Percentiles rank a stretch among this genome's conserved stretches.
These are phyloP conservation scores for Bellardia bayeri DNA, from an alignment of 2,888 invertebrate genomes.

Conservation along the genomic window DNA sequence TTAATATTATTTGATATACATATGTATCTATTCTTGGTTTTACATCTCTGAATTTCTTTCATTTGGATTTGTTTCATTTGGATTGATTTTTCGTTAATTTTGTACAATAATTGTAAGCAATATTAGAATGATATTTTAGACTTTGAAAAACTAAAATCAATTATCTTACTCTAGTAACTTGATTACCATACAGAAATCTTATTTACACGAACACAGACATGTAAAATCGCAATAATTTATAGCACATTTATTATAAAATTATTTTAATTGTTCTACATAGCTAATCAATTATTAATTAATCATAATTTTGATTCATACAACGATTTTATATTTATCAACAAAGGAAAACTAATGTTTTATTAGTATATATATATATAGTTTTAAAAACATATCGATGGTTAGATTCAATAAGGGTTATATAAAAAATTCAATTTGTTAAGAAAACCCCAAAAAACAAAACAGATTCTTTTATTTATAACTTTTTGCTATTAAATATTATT, in stretches of 20 bases:
- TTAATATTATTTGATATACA: not conserved
- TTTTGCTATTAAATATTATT: too few relatives aligned
- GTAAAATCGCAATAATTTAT: conserved; percentile 12
- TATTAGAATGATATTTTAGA: conserved; percentile 43
- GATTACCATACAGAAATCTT: not conserved
- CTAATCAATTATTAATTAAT: conserved; percentile 18
- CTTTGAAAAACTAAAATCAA: not conserved
- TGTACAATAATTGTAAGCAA: conserved; percentile 42
- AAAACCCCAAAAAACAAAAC: too few relatives aligned
- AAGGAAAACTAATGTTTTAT: conserved; percentile 16
- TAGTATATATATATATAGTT: conserved; percentile 24
- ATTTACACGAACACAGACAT: not conserved
- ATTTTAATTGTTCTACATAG: conserved; percentile 17
- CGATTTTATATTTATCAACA: conserved; percentile 46
- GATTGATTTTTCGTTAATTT: conserved; percentile 16
- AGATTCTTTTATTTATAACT: too few relatives aligned
- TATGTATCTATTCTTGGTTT: not conserved
- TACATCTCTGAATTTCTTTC: not conserved
- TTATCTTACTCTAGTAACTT: conserved; percentile 10
- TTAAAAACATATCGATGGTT: conserved; percentile 4
- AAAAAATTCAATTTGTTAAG: too few relatives aligned
- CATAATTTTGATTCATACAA: conserved; percentile 41
- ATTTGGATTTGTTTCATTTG: not conserved
- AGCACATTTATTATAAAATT: conserved; percentile 12
- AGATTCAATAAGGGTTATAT: not conserved